Evolutionary conservation across 2,888 invertebrate species (phyloP), one percentile per base, ranked within the genome.

Genomic region (Chymomyza amoena): DNA sequence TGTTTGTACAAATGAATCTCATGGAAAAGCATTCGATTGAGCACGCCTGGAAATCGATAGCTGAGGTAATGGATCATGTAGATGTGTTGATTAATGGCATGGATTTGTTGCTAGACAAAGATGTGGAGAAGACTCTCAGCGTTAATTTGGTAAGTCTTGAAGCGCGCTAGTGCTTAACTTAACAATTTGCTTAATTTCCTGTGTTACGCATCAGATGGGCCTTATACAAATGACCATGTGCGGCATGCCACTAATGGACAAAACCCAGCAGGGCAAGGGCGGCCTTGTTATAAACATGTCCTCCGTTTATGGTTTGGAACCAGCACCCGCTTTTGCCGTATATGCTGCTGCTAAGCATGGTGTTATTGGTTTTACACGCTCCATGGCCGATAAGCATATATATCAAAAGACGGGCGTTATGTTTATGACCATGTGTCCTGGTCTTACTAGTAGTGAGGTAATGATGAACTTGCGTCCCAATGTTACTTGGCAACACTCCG

Each of bases 281-380:
- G 91, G 91, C 62, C 71, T 91, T 59, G 90, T 91, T 20, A 78
- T 90, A 4, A 91, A 90, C 59, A 83, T 91, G 66, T 81, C 90
- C 45, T 91, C 91, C 4, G 88, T 91, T 13, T 90, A 88, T 71
- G 91, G 91, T 0, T 60, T 91, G 61, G 90, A 90, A 61, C 89
- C 91, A 0, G 87, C 90, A 28, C 89, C 89, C 54, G 86, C 90
- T 7, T 87, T 91, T 68, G 86, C 90, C 4, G 88, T 88, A 6
- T 91, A 91, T 50, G 76, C 90, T 3, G 91, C 90, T 5, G 90
- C 91, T 64, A 91, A 91, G 62, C 91, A 91, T 61, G 91, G 91
- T 68, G 88, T 91, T 7, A 67, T 91, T 6, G 91, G 91, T 56
- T 91, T 91, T 70, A 91, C 91, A 4, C 89, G 90, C 16, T 90